Percentiles rank a stretch among this genome's conserved stretches.
These are phyloP conservation scores for Drosophila pseudoananassae DNA, from an alignment of 1,140 invertebrate species.

Conservation along the genomic window DNA sequence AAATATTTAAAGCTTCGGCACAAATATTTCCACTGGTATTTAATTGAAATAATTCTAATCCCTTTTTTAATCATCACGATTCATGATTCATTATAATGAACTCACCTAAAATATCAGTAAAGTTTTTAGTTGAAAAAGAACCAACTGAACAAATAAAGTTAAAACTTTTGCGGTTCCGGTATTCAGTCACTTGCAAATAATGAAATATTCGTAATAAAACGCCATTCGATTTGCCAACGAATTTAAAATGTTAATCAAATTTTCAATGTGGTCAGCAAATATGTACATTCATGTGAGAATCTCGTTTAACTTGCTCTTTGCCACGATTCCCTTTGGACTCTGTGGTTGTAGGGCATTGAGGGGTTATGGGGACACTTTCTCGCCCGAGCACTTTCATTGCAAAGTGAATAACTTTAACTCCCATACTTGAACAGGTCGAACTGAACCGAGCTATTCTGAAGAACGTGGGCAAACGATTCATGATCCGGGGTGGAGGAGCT, in stretches of 20 bases:
- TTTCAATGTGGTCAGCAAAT: constrained; percentile 30
- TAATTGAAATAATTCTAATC: no score
- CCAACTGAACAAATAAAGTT: background rate
- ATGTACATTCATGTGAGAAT: constrained; percentile 18
- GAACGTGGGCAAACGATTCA: constrained; percentile 86
- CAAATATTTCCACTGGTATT: no score
- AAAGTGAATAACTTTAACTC: constrained; percentile 47
- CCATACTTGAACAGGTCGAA: constrained; percentile 81
- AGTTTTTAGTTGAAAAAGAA: no score
- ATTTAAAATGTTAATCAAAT: constrained; percentile 31
- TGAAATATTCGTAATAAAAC: constrained; percentile 9
- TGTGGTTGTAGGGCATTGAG: background rate
- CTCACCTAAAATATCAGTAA: no score
- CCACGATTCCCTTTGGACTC: background rate
- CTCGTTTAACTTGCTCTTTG: constrained; percentile 11
- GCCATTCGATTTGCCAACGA: constrained; percentile 3
- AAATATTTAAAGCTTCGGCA: background rate
- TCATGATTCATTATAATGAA: background rate
- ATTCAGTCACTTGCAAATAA: constrained; percentile 3
- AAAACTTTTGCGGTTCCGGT: background rate
- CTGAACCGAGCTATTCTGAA: constrained; percentile 86
- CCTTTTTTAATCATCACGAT: background rate
- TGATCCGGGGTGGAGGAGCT: constrained; percentile 24
- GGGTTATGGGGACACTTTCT: constrained; percentile 11
- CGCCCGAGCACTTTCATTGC: constrained; percentile 49